Conservation (phyloP, 2,888 invertebrate species). For the Empis livida region DNA sequence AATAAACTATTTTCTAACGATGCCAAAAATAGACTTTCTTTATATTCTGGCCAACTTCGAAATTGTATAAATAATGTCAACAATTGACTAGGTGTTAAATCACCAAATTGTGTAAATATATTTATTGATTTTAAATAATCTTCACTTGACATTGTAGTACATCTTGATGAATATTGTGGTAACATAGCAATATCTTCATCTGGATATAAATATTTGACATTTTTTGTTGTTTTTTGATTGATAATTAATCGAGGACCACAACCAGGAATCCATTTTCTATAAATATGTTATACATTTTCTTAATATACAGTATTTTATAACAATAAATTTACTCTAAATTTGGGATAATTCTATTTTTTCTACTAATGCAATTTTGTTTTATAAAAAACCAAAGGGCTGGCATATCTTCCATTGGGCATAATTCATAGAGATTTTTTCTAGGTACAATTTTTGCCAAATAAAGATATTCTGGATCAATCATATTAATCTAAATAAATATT, state of each 20-base stretch:
- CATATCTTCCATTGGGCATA: conserved; percentile 43
- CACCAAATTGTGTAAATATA: conserved; percentile 60
- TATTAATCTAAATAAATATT: conserved; percentile 16
- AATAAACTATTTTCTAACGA: conserved; percentile 50
- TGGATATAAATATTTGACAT: conserved; percentile 11
- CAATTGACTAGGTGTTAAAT: conserved; percentile 49
- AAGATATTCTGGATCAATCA: conserved; percentile 41
- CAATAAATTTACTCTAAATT: conserved; percentile 56
- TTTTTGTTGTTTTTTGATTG: conserved; percentile 14
- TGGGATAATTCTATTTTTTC: conserved; percentile 50
- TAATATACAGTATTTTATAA: neutral
- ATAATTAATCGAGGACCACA: conserved; percentile 53
- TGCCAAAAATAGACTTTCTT: conserved; percentile 48
- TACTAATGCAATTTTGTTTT: conserved; percentile 46
- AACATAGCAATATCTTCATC: conserved; percentile 17
- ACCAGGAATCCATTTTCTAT: conserved; percentile 57
- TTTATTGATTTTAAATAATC: conserved; percentile 42
- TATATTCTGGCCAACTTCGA: conserved; percentile 48
- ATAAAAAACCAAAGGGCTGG: conserved; percentile 57
- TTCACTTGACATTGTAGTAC: conserved; percentile 21
- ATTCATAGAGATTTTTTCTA: conserved; percentile 40
- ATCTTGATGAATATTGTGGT: conserved; percentile 23
- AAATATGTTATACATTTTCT: conserved; percentile 11
- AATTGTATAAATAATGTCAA: conserved; percentile 50
- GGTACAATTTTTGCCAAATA: conserved; percentile 53